A percentile compares a stretch with the other conserved stretches of the same genome.
Conservation (phyloP, 1,140 invertebrate species). For the Micrasema longulum region DNA sequence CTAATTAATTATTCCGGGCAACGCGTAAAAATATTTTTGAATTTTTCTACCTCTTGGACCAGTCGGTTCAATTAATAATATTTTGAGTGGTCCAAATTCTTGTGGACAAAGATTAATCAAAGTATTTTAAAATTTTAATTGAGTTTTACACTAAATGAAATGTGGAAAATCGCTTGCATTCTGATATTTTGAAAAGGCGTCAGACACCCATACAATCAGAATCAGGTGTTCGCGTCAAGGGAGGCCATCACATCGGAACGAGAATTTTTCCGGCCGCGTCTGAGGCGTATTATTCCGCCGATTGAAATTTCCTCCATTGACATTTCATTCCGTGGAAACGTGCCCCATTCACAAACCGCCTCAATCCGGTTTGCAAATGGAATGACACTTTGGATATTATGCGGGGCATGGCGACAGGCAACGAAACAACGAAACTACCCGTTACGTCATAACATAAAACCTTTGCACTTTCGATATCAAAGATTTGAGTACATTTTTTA, state of each 20-base stretch:
- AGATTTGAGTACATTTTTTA: not conserved
- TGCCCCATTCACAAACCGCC: conserved; percentile 39
- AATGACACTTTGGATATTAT: conserved; percentile 21
- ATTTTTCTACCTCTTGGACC: too few species aligned
- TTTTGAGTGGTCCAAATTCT: too few species aligned
- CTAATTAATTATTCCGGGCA: not conserved
- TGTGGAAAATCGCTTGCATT: not conserved
- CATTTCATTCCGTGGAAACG: conserved; percentile 39
- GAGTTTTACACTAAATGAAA: not conserved
- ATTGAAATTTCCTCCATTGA: conserved; percentile 39
- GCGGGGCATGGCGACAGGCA: not conserved
- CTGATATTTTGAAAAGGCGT: not conserved
- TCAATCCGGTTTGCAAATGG: conserved; percentile 38
- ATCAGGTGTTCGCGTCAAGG: conserved; percentile 13
- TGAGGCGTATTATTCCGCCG: conserved; percentile 20
- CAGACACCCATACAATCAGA: conserved; percentile 6
- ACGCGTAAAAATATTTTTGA: not conserved
- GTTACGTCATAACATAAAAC: conserved; percentile 30
- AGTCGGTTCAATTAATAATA: too few species aligned
- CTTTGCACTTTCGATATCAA: not conserved
- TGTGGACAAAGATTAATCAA: not conserved
- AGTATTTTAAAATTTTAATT: not conserved
- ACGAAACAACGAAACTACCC: not conserved
- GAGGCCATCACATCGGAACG: conserved; percentile 2
- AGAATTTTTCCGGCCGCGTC: conserved; percentile 18